These are phyloP conservation scores for Myotis yumanensis DNA, from an alignment of 2,113 vertebrate species.

Conservation along the genomic window DNA sequence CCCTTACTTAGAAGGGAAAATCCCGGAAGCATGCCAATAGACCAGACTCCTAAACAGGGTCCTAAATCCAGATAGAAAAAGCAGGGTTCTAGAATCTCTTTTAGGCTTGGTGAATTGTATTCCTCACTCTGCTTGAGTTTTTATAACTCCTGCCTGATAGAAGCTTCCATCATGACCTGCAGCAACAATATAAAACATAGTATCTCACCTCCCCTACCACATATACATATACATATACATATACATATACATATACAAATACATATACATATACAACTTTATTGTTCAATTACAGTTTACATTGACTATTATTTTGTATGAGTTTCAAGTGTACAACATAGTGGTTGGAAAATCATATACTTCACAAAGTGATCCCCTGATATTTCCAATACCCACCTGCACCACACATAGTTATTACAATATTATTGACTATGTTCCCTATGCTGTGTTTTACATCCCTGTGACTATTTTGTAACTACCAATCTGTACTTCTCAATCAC, in stretches of 20 bases:
- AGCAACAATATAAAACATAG: neutral
- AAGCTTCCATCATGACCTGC: neutral
- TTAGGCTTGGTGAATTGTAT: neutral
- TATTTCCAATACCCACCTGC: neutral
- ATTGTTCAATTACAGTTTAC: neutral
- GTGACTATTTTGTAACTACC: neutral
- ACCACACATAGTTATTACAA: neutral
- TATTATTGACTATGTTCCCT: neutral
- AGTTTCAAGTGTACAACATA: neutral
- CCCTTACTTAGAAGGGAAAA: neutral
- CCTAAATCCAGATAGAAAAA: neutral
- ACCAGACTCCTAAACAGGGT: neutral
- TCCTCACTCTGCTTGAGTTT: neutral
- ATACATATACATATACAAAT: too few relatives aligned
- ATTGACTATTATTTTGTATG: neutral
- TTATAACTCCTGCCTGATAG: neutral
- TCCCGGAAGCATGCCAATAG: neutral
- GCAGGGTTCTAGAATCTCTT: neutral
- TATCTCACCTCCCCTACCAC: neutral
- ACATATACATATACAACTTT: neutral
- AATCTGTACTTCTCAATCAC: neutral
- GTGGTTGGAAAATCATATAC: neutral
- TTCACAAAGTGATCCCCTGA: neutral
- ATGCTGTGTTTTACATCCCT: neutral
- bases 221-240: too few relatives aligned